A percentile compares a stretch with the other conserved stretches of the same genome.
phyloP scores from a whole-genome alignment of 2,888 invertebrate species.

The Ectemnius lituratus region DNA sequence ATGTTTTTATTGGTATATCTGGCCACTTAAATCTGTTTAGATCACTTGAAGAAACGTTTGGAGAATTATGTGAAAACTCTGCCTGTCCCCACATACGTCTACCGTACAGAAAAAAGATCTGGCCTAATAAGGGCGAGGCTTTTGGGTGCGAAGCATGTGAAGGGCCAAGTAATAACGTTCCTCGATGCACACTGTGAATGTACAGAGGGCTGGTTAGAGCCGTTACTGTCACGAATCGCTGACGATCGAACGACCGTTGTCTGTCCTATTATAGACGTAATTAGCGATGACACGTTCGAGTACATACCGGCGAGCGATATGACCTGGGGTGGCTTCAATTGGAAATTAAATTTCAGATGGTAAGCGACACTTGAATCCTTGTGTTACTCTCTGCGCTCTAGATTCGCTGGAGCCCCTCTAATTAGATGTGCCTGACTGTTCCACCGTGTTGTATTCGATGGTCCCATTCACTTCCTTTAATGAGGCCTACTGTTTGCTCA shows the following conservation, averaged over 20 bases:
- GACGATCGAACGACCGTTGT: slow-evolving; percentile 96
- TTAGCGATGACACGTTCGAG: slow-evolving; percentile 99
- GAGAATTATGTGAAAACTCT: slow-evolving; percentile 93
- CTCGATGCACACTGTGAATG: slow-evolving; percentile 99
- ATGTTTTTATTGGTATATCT: neutral
- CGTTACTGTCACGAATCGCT: slow-evolving; percentile 93
- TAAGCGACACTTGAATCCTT: slow-evolving; percentile 75
- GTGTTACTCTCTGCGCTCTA: too few relatives aligned
- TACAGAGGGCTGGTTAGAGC: slow-evolving; percentile 99
- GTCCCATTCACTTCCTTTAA: too few relatives aligned
- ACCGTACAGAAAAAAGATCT: slow-evolving; percentile 94
- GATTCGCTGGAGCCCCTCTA: too few relatives aligned
- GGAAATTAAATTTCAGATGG: slow-evolving; percentile 99
- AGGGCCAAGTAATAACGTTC: slow-evolving; percentile 96
- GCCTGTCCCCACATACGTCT: slow-evolving; percentile 91
- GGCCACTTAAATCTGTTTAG: slow-evolving; percentile 77
- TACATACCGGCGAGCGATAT: slow-evolving; percentile 99
- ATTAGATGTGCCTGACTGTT: too few relatives aligned
- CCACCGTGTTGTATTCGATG: too few relatives aligned
- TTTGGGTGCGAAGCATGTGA: slow-evolving; percentile 94
- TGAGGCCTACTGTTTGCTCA: too few relatives aligned
- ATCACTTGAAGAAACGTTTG: slow-evolving; percentile 91
- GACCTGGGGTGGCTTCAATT: slow-evolving; percentile 99
- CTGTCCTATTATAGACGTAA: slow-evolving; percentile 99
- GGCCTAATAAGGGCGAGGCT: slow-evolving; percentile 97